Base-by-base conservation (phyloP, 1,140 invertebrate genomes). In the Bombus turneri region DNA sequence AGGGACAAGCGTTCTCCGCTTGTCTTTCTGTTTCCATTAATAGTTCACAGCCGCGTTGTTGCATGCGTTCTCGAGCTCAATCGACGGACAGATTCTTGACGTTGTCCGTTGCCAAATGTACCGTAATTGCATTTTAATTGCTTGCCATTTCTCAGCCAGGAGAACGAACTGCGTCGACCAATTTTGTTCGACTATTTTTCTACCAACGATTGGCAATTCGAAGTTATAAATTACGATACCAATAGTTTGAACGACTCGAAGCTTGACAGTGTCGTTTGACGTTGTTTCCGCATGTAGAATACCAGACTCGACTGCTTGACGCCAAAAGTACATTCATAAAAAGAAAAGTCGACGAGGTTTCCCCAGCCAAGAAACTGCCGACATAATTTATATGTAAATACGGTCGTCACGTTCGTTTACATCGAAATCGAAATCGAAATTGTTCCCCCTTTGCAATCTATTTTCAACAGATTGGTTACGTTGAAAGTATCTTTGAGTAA, bases 1-100 rank as follows among this genome's bases (percentile, higher is more conserved):
- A 37, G 37, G 34, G 75, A 71, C 53, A 68, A 85, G 57, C 53
- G 57, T 80, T 57, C 59, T 34, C 47, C 64, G 31, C 64, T 57
- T 34, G 66, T 87, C 75, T 86, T 87, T 86, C 64, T 39, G 85
- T 85, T 81, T 90, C 88, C 88, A 89, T 89, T 84, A 89, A 90
- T 87, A 87, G 77, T 89, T 34, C 87, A 64, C 85, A 59, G 72
- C 62, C 66, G 47, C 64, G 37, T 72, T 86, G 83, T 66, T 82
- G 62, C 43, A 64, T 37, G 84, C 75, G 37, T 76, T 62, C 28
- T 62, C 25, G 13, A 18, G 41, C 75, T 82, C 83, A 68, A 86
- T 82, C 71, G 34, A 28, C 22, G 68, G 37, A 62, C 39, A 80
- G 66, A 64, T 47, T 72, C 69, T 80, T 80, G 9, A 53, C 76